phyloP scores from a whole-genome alignment of 2,113 vertebrate species.

The Oceanodroma tethys region DNA sequence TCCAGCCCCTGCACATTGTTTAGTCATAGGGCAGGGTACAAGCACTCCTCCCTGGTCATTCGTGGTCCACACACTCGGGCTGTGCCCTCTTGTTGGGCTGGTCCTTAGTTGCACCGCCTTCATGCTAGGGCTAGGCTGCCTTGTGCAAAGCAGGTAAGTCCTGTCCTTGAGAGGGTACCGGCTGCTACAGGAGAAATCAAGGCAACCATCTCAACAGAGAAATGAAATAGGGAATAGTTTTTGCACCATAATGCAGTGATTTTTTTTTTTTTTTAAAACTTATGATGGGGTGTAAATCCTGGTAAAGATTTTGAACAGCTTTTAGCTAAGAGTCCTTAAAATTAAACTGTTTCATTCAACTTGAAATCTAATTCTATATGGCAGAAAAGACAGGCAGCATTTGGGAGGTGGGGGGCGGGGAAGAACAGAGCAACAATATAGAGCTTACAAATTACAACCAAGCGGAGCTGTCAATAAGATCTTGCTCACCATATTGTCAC shows the following conservation, averaged over 20 bases:
- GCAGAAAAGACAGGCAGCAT: slow-evolving; percentile 63
- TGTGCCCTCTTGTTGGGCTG: neutral
- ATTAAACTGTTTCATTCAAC: slow-evolving; percentile 9
- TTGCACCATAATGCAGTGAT: neutral
- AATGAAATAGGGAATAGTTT: neutral
- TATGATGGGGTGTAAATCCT: neutral
- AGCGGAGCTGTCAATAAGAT: slow-evolving; percentile 73
- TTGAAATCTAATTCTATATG: slow-evolving; percentile 35
- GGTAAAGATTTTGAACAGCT: slow-evolving; percentile 28
- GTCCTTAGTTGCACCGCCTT: rapidly evolving
- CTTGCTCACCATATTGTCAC: slow-evolving; percentile 75
- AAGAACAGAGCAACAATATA: slow-evolving; percentile 24
- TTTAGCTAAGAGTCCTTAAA: slow-evolving; percentile 33
- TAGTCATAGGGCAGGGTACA: neutral
- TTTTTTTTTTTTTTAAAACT: neutral
- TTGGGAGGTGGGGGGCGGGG: neutral
- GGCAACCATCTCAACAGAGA: neutral
- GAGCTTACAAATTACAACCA: slow-evolving; percentile 50
- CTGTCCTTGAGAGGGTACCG: neutral
- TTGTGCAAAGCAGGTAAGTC: neutral
- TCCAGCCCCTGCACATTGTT: neutral
- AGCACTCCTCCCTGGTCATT: neutral
- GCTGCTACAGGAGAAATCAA: neutral
- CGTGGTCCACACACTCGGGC: neutral
- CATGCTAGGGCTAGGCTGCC: neutral